Conservation (phyloP, 1,140 invertebrate species). For the Papilio xuthus region DNA sequence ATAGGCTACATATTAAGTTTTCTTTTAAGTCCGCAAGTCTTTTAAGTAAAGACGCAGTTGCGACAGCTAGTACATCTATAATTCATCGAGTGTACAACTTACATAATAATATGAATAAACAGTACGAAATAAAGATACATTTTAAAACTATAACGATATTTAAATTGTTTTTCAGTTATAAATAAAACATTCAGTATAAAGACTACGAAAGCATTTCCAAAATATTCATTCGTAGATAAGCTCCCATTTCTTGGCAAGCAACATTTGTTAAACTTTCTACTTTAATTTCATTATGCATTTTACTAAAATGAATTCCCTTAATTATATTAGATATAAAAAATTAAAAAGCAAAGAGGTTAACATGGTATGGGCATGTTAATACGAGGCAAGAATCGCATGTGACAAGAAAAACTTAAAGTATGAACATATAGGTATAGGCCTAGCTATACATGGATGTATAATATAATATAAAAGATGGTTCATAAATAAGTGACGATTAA, state of each 20-base stretch:
- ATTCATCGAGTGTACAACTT: background rate
- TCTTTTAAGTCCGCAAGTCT: no score
- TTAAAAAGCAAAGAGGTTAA: background rate
- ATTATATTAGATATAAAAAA: background rate
- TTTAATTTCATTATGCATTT: constrained; percentile 15
- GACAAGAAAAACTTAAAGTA: background rate
- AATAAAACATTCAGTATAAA: background rate
- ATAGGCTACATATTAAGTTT: no score
- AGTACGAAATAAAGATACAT: background rate
- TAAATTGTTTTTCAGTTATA: constrained; percentile 5
- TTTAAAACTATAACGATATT: background rate
- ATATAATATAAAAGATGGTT: background rate
- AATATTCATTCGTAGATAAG: constrained; percentile 14
- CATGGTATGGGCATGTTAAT: background rate
- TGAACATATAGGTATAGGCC: background rate
- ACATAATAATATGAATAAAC: background rate
- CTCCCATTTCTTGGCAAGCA: constrained; percentile 10
- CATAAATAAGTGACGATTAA: no score
- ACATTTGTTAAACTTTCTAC: constrained; percentile 16
- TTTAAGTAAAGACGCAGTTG: no score
- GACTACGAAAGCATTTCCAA: background rate
- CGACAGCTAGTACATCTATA: background rate
- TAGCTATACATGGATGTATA: background rate
- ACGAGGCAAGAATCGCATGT: background rate
- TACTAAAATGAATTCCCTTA: background rate